Evolutionary conservation across 2,888 invertebrate genomes (phyloP), one percentile per base, ranked within the genome.

Genomic region (Apamea monoglypha): DNA sequence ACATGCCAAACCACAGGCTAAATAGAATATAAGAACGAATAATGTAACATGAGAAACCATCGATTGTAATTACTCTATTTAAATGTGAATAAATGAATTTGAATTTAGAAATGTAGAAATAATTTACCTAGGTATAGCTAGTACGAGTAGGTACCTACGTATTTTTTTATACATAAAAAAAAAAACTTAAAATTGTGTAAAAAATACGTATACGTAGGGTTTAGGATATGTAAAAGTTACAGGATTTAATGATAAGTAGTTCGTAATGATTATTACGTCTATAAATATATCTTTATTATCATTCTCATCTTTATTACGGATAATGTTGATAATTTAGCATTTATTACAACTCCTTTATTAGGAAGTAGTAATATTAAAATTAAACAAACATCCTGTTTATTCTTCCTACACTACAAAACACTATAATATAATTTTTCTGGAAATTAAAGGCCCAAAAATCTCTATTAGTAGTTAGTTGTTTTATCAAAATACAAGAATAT

Each of bases 341-440:
- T 16, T 40, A 73, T 7, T n/a, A 36, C 47, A 21, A 25, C 0
- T 21, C 8, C 44, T 18, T 7, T 44, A 32, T 18, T 36, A 36
- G 12, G 14, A 36, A n/a, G n/a, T n/a, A n/a, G n/a, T 7, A 10
- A 56, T 56, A 25, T 25, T 10, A 56, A 56, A n/a, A 21, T 74
- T 1, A 53, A 53, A 53, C 16, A 73, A 68, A 36, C 29, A 29
- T 8, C 16, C 18, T 75, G 18, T 76, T 76, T 76, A 59, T 76
- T 76, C 5, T 59, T 44, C 18, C 44, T n/a, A 32, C 44, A n/a
- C 8, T n/a, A 53, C 21, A 67, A 67, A 14, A 14, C 32, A 21
- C 32, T 56, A 16, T 32, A 47, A 10, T 5, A 10, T 10, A 8
- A 44, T 32, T 71, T 40, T 25, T 12, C 36, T 8, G 14, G 8